These are phyloP conservation scores for Pocillopora damicornis DNA, from an alignment of 64 coral and sea anemone species.

Conservation along the genomic window DNA sequence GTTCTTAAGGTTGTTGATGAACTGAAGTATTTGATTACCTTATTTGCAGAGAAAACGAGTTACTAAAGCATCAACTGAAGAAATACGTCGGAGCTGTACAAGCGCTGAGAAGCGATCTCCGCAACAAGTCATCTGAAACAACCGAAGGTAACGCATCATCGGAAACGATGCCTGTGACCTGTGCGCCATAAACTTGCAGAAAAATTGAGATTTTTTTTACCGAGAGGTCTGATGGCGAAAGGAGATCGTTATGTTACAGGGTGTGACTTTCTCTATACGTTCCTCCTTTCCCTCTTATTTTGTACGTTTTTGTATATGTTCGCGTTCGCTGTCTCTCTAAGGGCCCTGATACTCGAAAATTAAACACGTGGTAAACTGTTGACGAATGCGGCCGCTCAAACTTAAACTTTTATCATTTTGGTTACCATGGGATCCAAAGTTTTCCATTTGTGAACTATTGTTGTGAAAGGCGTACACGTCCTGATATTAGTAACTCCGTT, in stretches of 20 bases:
- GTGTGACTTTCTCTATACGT: not conserved
- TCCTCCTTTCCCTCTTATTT: no score
- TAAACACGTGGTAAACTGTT: no score
- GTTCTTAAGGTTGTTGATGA: no score
- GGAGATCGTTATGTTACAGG: not conserved
- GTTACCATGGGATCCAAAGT: no score
- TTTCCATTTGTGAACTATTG: not conserved
- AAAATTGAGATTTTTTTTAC: no score
- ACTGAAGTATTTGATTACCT: not conserved
- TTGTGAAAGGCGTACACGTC: not conserved
- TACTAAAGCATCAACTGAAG: conserved; percentile 97
- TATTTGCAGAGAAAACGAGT: conserved; percentile 88
- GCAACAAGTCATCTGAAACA: conserved; percentile 50
- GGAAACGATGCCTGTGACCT: not conserved
- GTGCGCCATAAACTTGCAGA: no score
- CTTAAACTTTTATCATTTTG: no score
- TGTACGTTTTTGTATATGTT: no score
- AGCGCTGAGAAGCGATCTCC: conserved; percentile 69
- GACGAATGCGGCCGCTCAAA: no score
- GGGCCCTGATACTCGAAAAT: no score
- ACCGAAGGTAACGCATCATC: conserved; percentile 44
- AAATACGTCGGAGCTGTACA: conserved; percentile 98
- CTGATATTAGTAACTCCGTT: not conserved
- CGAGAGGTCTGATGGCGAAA: no score
- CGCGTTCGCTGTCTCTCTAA: no score